These are phyloP conservation scores for Zophobas atratus DNA, from an alignment of 1,140 invertebrate species.

Conservation along the genomic window DNA sequence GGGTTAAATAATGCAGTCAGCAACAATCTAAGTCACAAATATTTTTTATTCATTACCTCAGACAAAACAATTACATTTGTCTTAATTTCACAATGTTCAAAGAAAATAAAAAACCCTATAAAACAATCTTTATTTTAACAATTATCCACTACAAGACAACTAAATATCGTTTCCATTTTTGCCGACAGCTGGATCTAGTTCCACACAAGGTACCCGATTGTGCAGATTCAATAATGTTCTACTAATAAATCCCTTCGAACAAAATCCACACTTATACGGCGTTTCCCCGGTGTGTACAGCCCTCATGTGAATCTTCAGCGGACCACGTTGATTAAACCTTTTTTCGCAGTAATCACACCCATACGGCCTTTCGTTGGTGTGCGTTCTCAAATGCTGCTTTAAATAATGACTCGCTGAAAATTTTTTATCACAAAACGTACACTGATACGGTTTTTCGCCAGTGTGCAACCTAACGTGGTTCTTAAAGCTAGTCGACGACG, in stretches of 20 bases:
- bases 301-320: slow-evolving; percentile 77
- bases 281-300: slow-evolving; percentile 73
- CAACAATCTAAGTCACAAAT: too few relatives aligned
- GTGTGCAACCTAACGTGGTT: slow-evolving; percentile 63
- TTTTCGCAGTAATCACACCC: slow-evolving; percentile 77
- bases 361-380: slow-evolving; percentile 86
- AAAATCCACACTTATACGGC: slow-evolving; percentile 71
- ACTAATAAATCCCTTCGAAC: slow-evolving; percentile 67
- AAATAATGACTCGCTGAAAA: slow-evolving; percentile 80
- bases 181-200: too few relatives aligned
- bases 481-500: background rate
- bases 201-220: too few relatives aligned
- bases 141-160: too few relatives aligned
- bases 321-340: slow-evolving; percentile 78
- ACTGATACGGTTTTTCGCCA: slow-evolving; percentile 69
- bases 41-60: too few relatives aligned
- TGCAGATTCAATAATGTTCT: slow-evolving; percentile 3
- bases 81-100: too few relatives aligned
- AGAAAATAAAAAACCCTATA: too few relatives aligned
- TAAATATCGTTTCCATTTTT: too few relatives aligned
- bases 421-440: slow-evolving; percentile 54
- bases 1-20: too few relatives aligned
- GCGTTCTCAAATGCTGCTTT: slow-evolving; percentile 80
- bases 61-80: too few relatives aligned
- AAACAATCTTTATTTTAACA: too few relatives aligned